phyloP scores from a whole-genome alignment of 1,140 invertebrate species.

The Trichonephila inaurata region DNA sequence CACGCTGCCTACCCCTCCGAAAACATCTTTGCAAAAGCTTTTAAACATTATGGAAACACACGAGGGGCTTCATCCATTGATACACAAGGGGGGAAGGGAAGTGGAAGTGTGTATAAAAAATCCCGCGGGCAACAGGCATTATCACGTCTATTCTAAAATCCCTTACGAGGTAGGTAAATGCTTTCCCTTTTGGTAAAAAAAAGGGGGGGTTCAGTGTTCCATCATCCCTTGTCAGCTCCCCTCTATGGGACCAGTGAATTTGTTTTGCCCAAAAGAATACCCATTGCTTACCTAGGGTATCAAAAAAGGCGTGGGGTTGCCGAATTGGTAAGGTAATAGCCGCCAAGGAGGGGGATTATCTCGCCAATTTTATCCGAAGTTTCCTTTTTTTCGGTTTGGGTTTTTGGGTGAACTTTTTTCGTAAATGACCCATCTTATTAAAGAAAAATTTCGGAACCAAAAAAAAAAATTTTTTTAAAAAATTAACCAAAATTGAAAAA shows the following conservation, averaged over 20 bases:
- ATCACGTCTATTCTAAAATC: conserved; percentile 34
- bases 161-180: conserved; percentile 9
- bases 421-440: too few species aligned
- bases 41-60: conserved; percentile 61
- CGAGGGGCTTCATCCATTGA: background rate
- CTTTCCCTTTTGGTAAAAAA: background rate
- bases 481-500: too few species aligned
- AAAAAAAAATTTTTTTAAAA: too few species aligned
- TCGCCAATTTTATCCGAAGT: too few species aligned
- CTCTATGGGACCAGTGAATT: conserved; percentile 21
- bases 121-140: conserved; percentile 22
- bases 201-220: background rate
- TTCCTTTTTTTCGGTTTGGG: too few species aligned
- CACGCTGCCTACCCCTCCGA: background rate
- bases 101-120: conserved; percentile 40
- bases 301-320: conserved; percentile 47
- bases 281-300: conserved; percentile 4
- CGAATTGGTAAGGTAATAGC: background rate
- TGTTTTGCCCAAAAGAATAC: conserved; percentile 49
- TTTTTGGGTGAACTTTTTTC: too few species aligned
- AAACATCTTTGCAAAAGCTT: conserved; percentile 54
- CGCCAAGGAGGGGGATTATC: conserved; percentile 18
- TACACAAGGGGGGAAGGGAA: background rate
- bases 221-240: background rate
- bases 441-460: too few species aligned